phyloP scores from a whole-genome alignment of 1,140 invertebrate species.

The Archivesica marissinica region DNA sequence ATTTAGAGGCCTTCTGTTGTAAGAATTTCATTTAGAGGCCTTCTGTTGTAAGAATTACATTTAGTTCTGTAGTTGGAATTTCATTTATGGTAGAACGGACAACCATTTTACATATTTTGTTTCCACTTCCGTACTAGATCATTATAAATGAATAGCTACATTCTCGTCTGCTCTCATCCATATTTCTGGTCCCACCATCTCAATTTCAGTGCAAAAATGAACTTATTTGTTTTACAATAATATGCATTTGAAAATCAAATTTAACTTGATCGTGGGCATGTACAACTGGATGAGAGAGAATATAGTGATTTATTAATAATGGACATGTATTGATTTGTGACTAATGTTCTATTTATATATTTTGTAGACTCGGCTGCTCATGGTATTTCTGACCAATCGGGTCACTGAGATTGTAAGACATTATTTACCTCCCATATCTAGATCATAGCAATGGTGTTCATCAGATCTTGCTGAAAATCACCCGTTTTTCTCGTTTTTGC shows the following conservation, averaged over 20 bases:
- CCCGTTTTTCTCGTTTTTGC: no score
- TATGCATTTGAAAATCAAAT: no score
- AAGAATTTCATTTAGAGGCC: no score
- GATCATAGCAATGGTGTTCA: slow-evolving; percentile 22
- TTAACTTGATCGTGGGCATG: no score
- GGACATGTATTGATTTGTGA: not conserved
- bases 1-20: no score
- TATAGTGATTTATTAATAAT: no score
- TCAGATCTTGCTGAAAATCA: not conserved
- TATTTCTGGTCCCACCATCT: not conserved
- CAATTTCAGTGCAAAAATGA: not conserved
- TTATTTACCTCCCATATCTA: slow-evolving; percentile 31
- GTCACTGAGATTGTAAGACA: slow-evolving; percentile 12
- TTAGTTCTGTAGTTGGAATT: no score
- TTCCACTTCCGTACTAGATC: not conserved
- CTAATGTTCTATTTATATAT: not conserved
- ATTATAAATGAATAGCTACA: no score
- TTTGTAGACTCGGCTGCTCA: slow-evolving; percentile 12
- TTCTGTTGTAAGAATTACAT: no score
- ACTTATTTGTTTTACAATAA: not conserved
- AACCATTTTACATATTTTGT: no score
- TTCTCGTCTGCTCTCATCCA: not conserved
- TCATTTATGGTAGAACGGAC: no score
- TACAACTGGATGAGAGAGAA: no score
- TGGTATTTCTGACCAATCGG: slow-evolving; percentile 12